Evolutionary conservation across 2,888 invertebrate species (phyloP).

Genomic region (Adineta ricciae): DNA sequence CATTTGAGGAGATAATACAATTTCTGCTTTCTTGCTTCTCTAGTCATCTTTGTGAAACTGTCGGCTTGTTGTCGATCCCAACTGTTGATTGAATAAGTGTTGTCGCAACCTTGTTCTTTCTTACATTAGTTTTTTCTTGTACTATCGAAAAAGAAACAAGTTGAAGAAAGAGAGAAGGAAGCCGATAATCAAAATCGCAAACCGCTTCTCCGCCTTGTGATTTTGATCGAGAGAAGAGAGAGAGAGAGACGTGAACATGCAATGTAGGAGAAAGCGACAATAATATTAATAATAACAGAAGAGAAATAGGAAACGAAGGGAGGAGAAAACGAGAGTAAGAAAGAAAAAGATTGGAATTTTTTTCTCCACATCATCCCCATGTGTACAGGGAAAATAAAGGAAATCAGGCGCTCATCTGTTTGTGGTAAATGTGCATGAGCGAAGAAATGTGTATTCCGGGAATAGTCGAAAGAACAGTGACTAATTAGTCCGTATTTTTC

Average conservation of each 20-base stretch:
- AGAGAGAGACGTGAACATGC: not conserved
- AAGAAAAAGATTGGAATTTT: not conserved
- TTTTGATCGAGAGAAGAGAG: not conserved
- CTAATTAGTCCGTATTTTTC: not conserved
- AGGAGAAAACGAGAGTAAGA: not conserved
- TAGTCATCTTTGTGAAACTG: not conserved
- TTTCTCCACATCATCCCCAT: not conserved
- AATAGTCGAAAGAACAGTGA: not conserved
- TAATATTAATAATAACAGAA: not conserved
- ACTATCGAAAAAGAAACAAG: not conserved
- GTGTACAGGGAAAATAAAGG: constrained; percentile 3
- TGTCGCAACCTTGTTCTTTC: constrained; percentile 4
- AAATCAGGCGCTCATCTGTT: constrained; percentile 5
- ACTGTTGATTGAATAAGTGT: not conserved
- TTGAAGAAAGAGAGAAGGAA: not conserved
- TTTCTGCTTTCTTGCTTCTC: not conserved
- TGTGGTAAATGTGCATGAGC: not conserved
- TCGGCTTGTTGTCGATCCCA: not conserved
- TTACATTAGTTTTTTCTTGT: not conserved
- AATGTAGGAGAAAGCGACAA: not conserved
- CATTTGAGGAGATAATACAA: not conserved
- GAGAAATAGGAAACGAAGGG: not conserved
- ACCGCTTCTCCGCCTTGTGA: constrained; percentile 1
- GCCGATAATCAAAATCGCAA: constrained; percentile 12
- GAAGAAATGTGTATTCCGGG: not conserved